These are phyloP conservation scores for Saiga tatarica DNA, from an alignment of 2,113 vertebrate genomes.

Conservation along the genomic window DNA sequence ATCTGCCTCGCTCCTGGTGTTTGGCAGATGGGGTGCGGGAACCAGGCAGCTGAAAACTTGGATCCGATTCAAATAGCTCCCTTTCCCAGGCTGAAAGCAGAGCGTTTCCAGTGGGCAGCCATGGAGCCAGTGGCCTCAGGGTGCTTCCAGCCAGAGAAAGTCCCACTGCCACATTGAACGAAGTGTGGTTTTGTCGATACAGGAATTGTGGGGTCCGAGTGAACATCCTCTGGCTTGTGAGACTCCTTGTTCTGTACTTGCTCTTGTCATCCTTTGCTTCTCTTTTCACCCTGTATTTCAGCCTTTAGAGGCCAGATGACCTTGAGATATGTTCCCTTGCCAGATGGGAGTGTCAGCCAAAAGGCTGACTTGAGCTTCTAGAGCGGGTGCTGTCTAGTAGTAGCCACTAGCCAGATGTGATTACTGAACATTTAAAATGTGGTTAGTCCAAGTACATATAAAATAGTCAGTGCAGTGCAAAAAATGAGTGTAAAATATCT, in stretches of 20 bases:
- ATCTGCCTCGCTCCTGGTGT: slow-evolving; percentile 65
- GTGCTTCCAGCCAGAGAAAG: not conserved
- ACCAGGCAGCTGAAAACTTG: slow-evolving; percentile 68
- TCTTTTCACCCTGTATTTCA: not conserved
- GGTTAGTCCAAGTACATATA: not conserved
- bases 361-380: not conserved
- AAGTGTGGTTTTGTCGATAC: not conserved
- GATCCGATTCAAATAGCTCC: slow-evolving; percentile 48
- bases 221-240: not conserved
- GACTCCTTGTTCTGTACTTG: not conserved
- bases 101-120: slow-evolving; percentile 41
- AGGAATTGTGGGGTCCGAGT: not conserved
- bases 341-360: not conserved
- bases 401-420: not conserved
- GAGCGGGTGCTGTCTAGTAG: not conserved
- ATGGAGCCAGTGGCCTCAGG: not conserved
- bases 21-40: slow-evolving; percentile 60
- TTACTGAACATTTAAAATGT: not conserved
- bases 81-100: slow-evolving; percentile 43
- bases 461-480: not conserved
- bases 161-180: not conserved
- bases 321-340: not conserved
- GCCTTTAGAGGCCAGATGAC: not conserved
- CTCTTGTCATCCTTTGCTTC: not conserved
- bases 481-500: not conserved